A percentile compares a stretch with the other conserved stretches of the same genome.
These are phyloP conservation scores for Coenonympha arcania DNA, from an alignment of 2,888 invertebrate genomes.

Conservation along the genomic window DNA sequence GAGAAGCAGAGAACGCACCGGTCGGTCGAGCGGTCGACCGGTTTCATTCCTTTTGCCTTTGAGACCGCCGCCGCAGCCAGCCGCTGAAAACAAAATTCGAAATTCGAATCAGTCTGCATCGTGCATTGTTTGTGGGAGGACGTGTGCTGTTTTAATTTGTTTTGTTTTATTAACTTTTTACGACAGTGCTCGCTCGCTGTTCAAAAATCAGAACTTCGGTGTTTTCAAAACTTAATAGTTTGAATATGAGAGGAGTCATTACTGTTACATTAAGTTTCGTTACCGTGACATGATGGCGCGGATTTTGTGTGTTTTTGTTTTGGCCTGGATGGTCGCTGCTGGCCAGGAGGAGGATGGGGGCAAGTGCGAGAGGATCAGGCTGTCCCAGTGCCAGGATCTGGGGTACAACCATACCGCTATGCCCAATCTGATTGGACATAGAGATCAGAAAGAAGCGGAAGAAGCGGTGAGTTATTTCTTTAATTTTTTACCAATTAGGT, in stretches of 20 bases:
- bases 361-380: slow-evolving; percentile 85
- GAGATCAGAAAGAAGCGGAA: slow-evolving; percentile 85
- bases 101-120: slow-evolving; percentile 53
- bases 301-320: slow-evolving; percentile 55
- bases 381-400: slow-evolving; percentile 85
- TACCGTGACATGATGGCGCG: slow-evolving; percentile 50
- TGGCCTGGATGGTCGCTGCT: slow-evolving; percentile 54
- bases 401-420: slow-evolving; percentile 90
- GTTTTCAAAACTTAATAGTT: slow-evolving; percentile 50
- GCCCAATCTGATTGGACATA: slow-evolving; percentile 89
- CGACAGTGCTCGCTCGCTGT: too few species aligned
- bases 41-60: slow-evolving; percentile 62
- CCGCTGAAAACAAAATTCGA: slow-evolving; percentile 39
- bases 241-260: slow-evolving; percentile 49
- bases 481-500: neutral
- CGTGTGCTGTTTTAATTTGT: slow-evolving; percentile 35
- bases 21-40: slow-evolving; percentile 50
- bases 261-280: slow-evolving; percentile 39
- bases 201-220: too few species aligned
- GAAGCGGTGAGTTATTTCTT: slow-evolving; percentile 76
- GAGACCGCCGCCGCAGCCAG: slow-evolving; percentile 44
- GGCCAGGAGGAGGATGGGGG: slow-evolving; percentile 67
- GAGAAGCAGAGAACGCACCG: slow-evolving; percentile 43
- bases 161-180: slow-evolving; percentile 41
- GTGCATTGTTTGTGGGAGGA: slow-evolving; percentile 35